Conservation (phyloP, 2,888 invertebrate genomes). For the Thymelicus sylvestris region DNA sequence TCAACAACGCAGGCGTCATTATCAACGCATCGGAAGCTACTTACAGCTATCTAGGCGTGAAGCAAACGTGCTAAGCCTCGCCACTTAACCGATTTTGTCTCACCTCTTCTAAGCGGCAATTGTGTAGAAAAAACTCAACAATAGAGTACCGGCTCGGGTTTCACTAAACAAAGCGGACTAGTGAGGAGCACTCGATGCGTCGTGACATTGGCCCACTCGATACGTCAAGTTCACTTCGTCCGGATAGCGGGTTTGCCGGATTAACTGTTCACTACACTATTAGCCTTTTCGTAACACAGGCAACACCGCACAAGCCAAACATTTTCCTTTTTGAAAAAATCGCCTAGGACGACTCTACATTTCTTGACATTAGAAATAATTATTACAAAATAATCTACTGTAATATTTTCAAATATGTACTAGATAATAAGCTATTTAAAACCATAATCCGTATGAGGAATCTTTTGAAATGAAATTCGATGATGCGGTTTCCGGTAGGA, state of each 20-base stretch:
- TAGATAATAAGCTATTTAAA: no score
- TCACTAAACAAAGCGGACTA: conserved; percentile 34
- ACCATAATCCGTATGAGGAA: no score
- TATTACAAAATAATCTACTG: no score
- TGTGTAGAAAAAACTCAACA: conserved; percentile 30
- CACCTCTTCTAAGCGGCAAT: conserved; percentile 29
- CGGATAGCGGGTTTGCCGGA: conserved; percentile 29
- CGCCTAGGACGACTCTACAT: background rate
- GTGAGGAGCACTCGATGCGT: conserved; percentile 28
- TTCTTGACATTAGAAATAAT: no score
- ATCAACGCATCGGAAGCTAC: background rate
- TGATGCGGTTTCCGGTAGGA: no score
- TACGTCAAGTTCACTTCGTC: conserved; percentile 35
- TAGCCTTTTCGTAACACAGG: conserved; percentile 8
- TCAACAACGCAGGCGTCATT: background rate
- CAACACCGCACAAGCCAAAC: background rate
- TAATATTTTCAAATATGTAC: no score
- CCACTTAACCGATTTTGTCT: conserved; percentile 34
- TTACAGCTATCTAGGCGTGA: background rate
- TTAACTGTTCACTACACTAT: conserved; percentile 33
- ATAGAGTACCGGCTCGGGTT: conserved; percentile 35
- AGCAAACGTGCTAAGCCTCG: background rate
- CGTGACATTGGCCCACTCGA: conserved; percentile 19
- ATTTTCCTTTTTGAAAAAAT: background rate
- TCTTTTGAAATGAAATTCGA: no score